Evolutionary conservation across 2,797 vertebrate genomes (phyloP).

Genomic region (Leucoraja ocellata): DNA sequence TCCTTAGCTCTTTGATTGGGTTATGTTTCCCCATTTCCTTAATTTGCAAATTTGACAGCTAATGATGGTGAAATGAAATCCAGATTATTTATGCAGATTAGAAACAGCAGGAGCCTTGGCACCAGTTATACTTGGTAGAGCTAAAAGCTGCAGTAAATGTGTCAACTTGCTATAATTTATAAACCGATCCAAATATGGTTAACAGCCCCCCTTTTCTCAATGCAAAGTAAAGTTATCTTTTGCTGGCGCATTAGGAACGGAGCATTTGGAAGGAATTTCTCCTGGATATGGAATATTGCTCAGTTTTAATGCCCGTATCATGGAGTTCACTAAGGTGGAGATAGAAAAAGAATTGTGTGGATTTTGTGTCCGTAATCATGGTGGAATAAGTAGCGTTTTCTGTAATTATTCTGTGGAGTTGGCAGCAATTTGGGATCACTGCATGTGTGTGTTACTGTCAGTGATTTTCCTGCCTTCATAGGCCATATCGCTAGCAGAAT

Average conservation of each 20-base stretch:
- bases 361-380: too few species aligned
- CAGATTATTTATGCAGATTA: not conserved
- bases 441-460: too few species aligned
- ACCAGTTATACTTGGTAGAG: not conserved
- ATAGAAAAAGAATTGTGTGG: not conserved
- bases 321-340: not conserved
- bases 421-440: too few species aligned
- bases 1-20: not conserved
- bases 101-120: not conserved
- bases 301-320: not conserved
- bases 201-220: not conserved
- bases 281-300: not conserved
- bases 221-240: not conserved
- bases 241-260: not conserved
- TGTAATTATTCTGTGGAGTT: too few species aligned
- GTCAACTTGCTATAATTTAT: slow-evolving; percentile 14
- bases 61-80: not conserved
- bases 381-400: too few species aligned
- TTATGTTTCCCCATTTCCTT: not conserved
- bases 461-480: too few species aligned
- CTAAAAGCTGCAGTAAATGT: not conserved
- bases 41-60: not conserved
- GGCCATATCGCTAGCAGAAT: too few species aligned
- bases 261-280: not conserved
- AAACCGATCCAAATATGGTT: not conserved